These are phyloP conservation scores for Dione vanillae DNA, from an alignment of 2,888 invertebrate species.

Conservation along the genomic window DNA sequence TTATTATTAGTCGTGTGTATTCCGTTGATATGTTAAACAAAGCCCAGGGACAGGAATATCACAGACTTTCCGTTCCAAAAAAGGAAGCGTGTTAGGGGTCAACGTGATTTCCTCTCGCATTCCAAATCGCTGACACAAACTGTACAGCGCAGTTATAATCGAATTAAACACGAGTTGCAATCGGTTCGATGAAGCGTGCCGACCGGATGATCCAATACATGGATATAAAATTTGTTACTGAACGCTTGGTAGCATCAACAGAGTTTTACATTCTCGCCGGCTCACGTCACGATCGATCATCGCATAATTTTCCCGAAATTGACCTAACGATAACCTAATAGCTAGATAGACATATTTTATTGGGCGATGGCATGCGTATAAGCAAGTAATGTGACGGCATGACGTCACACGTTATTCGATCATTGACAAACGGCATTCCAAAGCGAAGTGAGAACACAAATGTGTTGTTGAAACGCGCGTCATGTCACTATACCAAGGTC, in stretches of 20 bases:
- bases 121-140: conserved; percentile 75
- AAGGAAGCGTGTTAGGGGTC: conserved; percentile 76
- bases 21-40: conserved; percentile 42
- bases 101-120: conserved; percentile 79
- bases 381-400: conserved; percentile 66
- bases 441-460: conserved; percentile 75
- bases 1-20: conserved; percentile 50
- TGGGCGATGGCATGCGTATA: conserved; percentile 60
- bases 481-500: conserved; percentile 77
- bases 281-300: conserved; percentile 67
- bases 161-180: conserved; percentile 73
- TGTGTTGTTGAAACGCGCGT: conserved; percentile 71
- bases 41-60: conserved; percentile 51
- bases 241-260: conserved; percentile 59
- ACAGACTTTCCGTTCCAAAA: conserved; percentile 69
- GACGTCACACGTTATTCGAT: conserved; percentile 79
- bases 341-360: conserved; percentile 65
- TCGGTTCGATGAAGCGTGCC: conserved; percentile 66
- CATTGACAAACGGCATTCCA: conserved; percentile 84
- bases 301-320: conserved; percentile 63
- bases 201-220: conserved; percentile 70
- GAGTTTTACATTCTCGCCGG: conserved; percentile 58
- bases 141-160: conserved; percentile 65
- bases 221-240: conserved; percentile 65
- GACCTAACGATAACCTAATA: conserved; percentile 55